These are phyloP conservation scores for Mechanitis mazaeus DNA, from an alignment of 2,888 invertebrate genomes.

Conservation along the genomic window DNA sequence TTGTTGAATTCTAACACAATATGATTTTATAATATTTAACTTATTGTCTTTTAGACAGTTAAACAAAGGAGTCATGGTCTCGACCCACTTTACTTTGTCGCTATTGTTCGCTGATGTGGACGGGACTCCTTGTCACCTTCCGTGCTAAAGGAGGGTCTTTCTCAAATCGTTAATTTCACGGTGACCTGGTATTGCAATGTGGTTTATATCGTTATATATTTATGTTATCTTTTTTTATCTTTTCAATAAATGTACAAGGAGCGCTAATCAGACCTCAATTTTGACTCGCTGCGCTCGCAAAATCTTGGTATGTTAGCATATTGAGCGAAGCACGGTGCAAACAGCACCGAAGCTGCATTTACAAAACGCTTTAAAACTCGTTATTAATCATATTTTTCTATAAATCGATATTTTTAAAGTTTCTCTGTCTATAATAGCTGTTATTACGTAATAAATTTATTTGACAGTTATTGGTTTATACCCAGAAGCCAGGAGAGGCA, in stretches of 20 bases:
- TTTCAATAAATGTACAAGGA: constrained; percentile 21
- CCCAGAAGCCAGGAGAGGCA: constrained; percentile 39
- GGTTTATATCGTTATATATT: neutral
- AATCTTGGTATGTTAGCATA: too few species aligned
- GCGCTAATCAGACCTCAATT: too few species aligned
- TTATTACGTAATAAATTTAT: constrained; percentile 36
- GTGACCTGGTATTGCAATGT: neutral
- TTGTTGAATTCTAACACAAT: neutral
- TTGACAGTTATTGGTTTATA: constrained; percentile 41
- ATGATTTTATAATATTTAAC: neutral
- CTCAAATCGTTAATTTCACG: constrained; percentile 1
- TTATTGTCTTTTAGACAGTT: constrained; percentile 3
- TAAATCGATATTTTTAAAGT: too few species aligned
- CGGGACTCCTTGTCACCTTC: constrained; percentile 57
- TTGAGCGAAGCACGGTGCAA: too few species aligned
- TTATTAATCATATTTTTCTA: too few species aligned
- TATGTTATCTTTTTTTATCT: constrained; percentile 20
- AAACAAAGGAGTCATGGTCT: constrained; percentile 31
- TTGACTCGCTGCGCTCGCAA: too few species aligned
- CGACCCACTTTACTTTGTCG: constrained; percentile 40
- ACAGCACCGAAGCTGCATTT: too few species aligned
- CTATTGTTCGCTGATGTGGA: constrained; percentile 54
- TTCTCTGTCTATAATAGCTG: constrained; percentile 31
- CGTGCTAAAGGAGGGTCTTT: constrained; percentile 28
- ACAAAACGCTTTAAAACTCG: too few species aligned